Percentiles rank a stretch among this genome's conserved stretches.
Conservation (phyloP, 2,113 vertebrate species). For the Athene cunicularia region DNA sequence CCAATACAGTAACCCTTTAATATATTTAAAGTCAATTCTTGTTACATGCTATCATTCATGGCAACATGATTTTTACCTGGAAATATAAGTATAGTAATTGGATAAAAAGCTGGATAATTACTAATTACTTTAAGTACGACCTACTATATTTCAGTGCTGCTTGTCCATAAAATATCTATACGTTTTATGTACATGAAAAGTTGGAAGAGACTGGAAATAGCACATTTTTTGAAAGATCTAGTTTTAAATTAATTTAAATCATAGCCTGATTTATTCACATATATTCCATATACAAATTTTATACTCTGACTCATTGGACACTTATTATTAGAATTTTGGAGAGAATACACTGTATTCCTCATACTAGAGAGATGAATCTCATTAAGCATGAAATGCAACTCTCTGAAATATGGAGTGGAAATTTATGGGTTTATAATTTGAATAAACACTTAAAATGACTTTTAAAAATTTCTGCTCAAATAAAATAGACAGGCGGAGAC, state of each 20-base stretch:
- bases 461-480: background rate
- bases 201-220: background rate
- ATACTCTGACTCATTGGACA: background rate
- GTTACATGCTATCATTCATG: background rate
- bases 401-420: background rate
- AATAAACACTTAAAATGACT: background rate
- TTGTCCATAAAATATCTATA: background rate
- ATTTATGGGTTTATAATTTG: background rate
- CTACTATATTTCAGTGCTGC: background rate
- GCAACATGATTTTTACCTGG: background rate
- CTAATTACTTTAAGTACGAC: background rate
- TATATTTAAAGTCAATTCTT: background rate
- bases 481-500: background rate
- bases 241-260: background rate
- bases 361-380: background rate
- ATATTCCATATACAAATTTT: background rate
- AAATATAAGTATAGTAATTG: background rate
- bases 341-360: background rate
- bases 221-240: background rate
- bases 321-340: background rate
- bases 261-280: background rate
- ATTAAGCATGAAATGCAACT: background rate
- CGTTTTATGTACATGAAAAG: background rate
- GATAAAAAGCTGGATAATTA: background rate
- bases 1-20: background rate